A percentile compares a stretch with the other conserved stretches of the same genome.
phyloP scores from a whole-genome alignment of 2,797 vertebrate genomes.

The Cichlasoma orientale region DNA sequence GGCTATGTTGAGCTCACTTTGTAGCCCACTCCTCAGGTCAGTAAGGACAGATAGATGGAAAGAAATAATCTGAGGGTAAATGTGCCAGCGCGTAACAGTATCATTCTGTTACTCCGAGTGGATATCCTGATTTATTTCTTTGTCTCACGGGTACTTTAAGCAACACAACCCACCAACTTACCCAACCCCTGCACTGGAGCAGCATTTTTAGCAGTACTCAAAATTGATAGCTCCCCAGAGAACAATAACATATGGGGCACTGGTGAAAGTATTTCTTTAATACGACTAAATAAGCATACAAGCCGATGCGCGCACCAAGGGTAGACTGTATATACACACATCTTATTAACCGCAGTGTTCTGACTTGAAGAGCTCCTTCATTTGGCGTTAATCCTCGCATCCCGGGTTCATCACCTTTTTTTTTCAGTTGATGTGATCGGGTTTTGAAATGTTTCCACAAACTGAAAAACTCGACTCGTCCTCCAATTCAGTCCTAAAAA shows the following conservation, averaged over 20 bases:
- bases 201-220: neutral
- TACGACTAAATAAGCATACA: neutral
- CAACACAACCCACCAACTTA: neutral
- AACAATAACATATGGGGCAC: neutral
- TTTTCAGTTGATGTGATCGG: conserved; percentile 7
- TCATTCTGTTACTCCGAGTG: neutral
- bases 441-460: conserved; percentile 6
- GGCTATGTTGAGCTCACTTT: neutral
- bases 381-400: neutral
- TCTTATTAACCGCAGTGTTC: neutral
- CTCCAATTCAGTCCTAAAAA: conserved; percentile 33
- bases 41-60: neutral
- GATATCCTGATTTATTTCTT: neutral
- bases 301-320: neutral
- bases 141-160: neutral
- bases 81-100: neutral
- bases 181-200: neutral
- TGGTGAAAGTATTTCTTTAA: neutral
- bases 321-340: neutral
- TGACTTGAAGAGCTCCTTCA: neutral
- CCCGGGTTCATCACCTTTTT: neutral
- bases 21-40: neutral
- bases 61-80: neutral
- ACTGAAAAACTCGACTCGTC: neutral
- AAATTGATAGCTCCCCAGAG: neutral